These are phyloP conservation scores for Emys orbicularis DNA, from an alignment of 2,797 vertebrate species.

Conservation along the genomic window DNA sequence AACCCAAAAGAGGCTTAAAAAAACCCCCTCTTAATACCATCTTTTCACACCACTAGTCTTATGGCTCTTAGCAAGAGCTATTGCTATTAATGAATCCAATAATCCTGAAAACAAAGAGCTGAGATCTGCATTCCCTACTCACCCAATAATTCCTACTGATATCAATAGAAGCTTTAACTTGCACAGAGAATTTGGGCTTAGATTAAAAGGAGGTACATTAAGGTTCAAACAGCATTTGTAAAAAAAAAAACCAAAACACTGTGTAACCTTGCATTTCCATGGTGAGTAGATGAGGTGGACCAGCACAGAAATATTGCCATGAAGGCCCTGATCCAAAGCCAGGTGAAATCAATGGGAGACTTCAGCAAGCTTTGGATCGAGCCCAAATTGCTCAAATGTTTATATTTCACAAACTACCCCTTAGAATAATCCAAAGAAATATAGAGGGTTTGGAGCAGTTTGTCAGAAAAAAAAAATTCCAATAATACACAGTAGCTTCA, in stretches of 20 bases:
- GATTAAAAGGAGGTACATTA: background rate
- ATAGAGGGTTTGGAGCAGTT: background rate
- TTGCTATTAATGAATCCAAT: background rate
- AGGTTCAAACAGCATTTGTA: background rate
- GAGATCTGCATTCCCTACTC: background rate
- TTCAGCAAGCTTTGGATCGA: slow-evolving; percentile 2
- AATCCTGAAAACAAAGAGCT: background rate
- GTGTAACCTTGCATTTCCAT: background rate
- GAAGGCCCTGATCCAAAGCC: slow-evolving; percentile 18
- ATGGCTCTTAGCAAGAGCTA: background rate
- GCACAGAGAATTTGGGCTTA: background rate
- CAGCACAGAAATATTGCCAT: slow-evolving; percentile 2
- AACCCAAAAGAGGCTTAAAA: fast-evolving
- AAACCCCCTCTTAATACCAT: fast-evolving
- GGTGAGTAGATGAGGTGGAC: background rate
- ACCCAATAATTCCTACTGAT: background rate
- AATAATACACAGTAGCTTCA: background rate
- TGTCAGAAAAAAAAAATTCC: background rate
- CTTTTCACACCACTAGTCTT: background rate
- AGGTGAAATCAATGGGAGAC: slow-evolving; percentile 19
- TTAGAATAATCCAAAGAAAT: slow-evolving; percentile 20
- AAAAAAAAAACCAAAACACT: background rate
- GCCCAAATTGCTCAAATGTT: background rate
- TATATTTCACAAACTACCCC: background rate
- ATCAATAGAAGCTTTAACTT: background rate